A percentile compares a stretch with the other conserved stretches of the same genome.
These are phyloP conservation scores for Siphonodentalium dalli DNA, from an alignment of 2,888 invertebrate genomes.

Conservation along the genomic window DNA sequence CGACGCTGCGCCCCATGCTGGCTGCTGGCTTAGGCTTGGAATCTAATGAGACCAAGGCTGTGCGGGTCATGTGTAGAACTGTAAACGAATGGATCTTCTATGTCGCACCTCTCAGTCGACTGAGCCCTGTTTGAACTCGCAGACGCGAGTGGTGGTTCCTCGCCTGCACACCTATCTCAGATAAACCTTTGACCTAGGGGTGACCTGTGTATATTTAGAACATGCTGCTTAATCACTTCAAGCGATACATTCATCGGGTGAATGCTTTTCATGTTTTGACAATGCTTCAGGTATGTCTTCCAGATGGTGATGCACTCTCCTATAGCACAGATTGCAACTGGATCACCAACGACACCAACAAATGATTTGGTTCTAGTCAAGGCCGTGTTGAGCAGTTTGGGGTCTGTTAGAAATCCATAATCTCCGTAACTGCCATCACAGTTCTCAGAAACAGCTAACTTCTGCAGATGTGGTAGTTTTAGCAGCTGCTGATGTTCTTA, in stretches of 20 bases:
- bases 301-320: slow-evolving; percentile 56
- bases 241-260: slow-evolving; percentile 42
- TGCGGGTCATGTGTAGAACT: background rate
- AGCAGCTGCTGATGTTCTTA: slow-evolving; percentile 49
- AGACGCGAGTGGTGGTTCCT: background rate
- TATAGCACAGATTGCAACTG: slow-evolving; percentile 54
- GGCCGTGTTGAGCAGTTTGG: slow-evolving; percentile 61
- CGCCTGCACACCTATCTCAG: slow-evolving; percentile 12
- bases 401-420: slow-evolving; percentile 58
- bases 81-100: background rate
- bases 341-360: slow-evolving; percentile 58
- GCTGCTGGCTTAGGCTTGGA: too few species aligned
- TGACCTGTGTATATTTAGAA: slow-evolving; percentile 38
- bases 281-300: slow-evolving; percentile 54
- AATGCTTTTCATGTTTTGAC: slow-evolving; percentile 55
- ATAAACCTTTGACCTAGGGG: slow-evolving; percentile 22
- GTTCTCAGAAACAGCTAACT: slow-evolving; percentile 27
- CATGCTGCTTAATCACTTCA: slow-evolving; percentile 46
- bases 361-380: slow-evolving; percentile 59
- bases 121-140: background rate
- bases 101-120: background rate
- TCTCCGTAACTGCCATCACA: slow-evolving; percentile 48
- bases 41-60: background rate
- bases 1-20: too few species aligned
- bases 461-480: slow-evolving; percentile 27